Base-by-base conservation (phyloP, 2,888 invertebrate genomes). In the Hydrotaea diabolus region DNA sequence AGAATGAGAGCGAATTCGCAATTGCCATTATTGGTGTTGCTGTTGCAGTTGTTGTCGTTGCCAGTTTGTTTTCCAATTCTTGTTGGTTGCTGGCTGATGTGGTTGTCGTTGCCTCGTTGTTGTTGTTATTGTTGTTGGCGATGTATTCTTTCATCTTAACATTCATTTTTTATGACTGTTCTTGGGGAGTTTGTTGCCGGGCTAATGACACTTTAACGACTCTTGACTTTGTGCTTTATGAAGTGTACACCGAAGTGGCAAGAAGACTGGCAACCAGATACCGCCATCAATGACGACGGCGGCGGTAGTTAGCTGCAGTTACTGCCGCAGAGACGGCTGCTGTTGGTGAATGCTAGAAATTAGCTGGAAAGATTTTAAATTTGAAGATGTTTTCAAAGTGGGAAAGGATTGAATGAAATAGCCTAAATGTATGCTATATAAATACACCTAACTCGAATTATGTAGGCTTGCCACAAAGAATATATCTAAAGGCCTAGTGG, bases 201-300 rank as follows among this genome's bases (percentile, higher is more conserved):
- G 82, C 87, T 87, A 87, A 87, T 84, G 87, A 87, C 87, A 86
- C 87, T 87, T 87, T 87, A 87, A 87, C 86, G 87, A 86, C 87
- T 86, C 85, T 87, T 85, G 86, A 82, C 83, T 86, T 85, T 83
- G 77, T 84, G 75, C 83, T 85, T 82, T 85, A 85, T 85, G 82
- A 85, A 85, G 85, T 85, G 79, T 71, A 55, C 17, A 55, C 26
- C 21, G 7, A 55, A 55, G 21, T 26, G 11, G 15, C 59, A 5
- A n/a, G 2, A 15, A 49, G 49, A 49, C 49, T 49, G 49, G 3
- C 49, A 49, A 49, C n/a, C 8, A 49, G 49, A 49, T 49, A n/a
- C 49, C 2, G 49, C 0, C n/a, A 31, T 31, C 31, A 31, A 31
- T 31, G 31, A n/a, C n/a, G n/a, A n/a, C n/a, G n/a, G n/a, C n/a